Conservation (phyloP, 1,140 invertebrate species). For the Plectus sambesii region DNA sequence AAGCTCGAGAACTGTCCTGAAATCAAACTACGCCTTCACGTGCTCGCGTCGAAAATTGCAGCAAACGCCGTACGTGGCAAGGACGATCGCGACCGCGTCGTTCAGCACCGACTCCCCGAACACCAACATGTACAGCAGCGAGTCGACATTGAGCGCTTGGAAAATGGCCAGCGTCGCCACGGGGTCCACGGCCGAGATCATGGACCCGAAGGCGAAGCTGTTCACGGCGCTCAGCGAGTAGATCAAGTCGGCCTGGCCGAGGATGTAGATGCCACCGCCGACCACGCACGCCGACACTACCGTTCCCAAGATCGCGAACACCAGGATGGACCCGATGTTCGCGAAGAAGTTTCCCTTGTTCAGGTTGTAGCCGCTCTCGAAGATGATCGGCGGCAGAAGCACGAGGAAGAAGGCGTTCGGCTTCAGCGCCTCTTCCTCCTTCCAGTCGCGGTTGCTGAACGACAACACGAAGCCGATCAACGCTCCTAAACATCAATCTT, state of each 20-base stretch:
- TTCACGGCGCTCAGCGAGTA: conserved; percentile 84
- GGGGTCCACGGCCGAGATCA: conserved; percentile 93
- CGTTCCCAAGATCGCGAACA: conserved; percentile 87
- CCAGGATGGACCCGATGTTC: conserved; percentile 89
- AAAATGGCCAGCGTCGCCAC: conserved; percentile 84
- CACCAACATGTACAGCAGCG: conserved; percentile 94
- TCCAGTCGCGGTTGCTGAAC: conserved; percentile 37
- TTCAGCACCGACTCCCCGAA: conserved; percentile 98
- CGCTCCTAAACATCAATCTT: conserved; percentile 16
- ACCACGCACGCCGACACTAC: conserved; percentile 82
- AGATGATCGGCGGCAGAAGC: conserved; percentile 91
- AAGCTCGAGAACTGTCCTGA: conserved; percentile 47
- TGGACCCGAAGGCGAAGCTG: conserved; percentile 85
- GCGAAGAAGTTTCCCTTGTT: conserved; percentile 94
- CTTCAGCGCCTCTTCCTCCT: conserved; percentile 34
- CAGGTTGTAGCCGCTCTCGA: conserved; percentile 93
- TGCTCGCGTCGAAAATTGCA: conserved; percentile 11
- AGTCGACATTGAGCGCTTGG: conserved; percentile 82
- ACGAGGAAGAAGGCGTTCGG: conserved; percentile 98
- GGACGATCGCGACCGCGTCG: conserved; percentile 91
- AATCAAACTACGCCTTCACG: conserved; percentile 2
- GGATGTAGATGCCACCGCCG: conserved; percentile 80
- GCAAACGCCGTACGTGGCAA: conserved; percentile 62
- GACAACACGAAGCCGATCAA: conserved; percentile 33
- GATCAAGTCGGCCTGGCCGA: conserved; percentile 66